These are phyloP conservation scores for Folsomia manolachei DNA, from an alignment of 2,888 invertebrate genomes.

Conservation along the genomic window DNA sequence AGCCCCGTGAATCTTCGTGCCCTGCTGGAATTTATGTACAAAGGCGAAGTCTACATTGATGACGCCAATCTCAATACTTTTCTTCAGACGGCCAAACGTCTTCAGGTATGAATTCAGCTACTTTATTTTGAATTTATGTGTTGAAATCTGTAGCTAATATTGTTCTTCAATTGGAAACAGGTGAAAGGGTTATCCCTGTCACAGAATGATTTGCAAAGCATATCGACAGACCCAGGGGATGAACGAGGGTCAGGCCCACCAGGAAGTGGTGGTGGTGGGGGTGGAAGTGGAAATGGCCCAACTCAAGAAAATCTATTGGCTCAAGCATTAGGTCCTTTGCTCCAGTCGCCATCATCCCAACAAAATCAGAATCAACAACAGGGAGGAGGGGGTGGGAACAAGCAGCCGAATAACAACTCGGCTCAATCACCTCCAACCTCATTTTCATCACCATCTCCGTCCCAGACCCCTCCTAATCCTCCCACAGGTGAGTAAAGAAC, in stretches of 20 bases:
- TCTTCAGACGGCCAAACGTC: constrained; percentile 70
- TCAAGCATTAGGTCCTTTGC: constrained; percentile 50
- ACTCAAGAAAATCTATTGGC: constrained; percentile 49
- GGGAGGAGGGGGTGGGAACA: constrained; percentile 39
- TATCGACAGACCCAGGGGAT: constrained; percentile 50
- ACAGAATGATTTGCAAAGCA: constrained; percentile 51
- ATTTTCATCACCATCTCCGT: constrained; percentile 57
- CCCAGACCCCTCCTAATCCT: constrained; percentile 50
- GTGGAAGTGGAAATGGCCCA: constrained; percentile 22
- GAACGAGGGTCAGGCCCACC: constrained; percentile 44
- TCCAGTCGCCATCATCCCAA: constrained; percentile 43
- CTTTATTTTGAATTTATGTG: neutral
- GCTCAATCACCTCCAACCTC: constrained; percentile 55
- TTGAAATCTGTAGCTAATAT: constrained; percentile 22
- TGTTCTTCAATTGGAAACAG: constrained; percentile 54
- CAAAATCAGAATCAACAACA: constrained; percentile 38
- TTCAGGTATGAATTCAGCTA: constrained; percentile 38
- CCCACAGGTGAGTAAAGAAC: constrained; percentile 23
- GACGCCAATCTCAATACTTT: constrained; percentile 88
- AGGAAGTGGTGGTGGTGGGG: constrained; percentile 39
- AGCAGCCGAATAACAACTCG: constrained; percentile 44
- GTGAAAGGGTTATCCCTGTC: constrained; percentile 68
- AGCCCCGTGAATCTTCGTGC: constrained; percentile 67
- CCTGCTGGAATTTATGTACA: constrained; percentile 88
- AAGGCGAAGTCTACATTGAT: constrained; percentile 88